A percentile compares a stretch with the other conserved stretches of the same genome.
These are phyloP conservation scores for Polyommatus icarus DNA, from an alignment of 2,888 invertebrate genomes.

Conservation along the genomic window DNA sequence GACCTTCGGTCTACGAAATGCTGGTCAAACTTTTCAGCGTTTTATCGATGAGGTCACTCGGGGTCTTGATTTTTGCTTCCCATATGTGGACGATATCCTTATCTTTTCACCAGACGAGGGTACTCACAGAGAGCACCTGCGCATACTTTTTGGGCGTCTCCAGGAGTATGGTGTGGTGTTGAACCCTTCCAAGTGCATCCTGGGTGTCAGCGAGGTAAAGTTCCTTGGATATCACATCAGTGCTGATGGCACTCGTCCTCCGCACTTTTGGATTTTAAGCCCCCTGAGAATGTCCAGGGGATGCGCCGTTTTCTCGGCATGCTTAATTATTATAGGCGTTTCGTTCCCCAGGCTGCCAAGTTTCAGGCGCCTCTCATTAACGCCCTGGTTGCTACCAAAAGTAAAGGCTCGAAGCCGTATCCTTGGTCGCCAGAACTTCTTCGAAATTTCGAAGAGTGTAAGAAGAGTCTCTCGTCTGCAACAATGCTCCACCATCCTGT, in stretches of 20 bases:
- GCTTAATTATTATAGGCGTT: slow-evolving; percentile 43
- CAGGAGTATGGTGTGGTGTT: slow-evolving; percentile 38
- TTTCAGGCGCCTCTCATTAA: no score
- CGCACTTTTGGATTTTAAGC: neutral
- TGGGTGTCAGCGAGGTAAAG: slow-evolving; percentile 35
- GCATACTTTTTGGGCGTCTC: slow-evolving; percentile 33
- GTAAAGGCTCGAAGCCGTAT: no score
- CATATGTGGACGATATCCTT: slow-evolving; percentile 37
- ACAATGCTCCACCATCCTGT: no score
- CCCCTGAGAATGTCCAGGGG: slow-evolving; percentile 37
- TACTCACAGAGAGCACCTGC: slow-evolving; percentile 35
- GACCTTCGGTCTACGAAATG: neutral
- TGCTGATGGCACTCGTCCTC: slow-evolving; percentile 34
- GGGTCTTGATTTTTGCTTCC: slow-evolving; percentile 38
- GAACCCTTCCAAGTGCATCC: slow-evolving; percentile 38
- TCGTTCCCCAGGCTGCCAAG: slow-evolving; percentile 38
- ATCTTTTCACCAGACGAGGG: slow-evolving; percentile 33
- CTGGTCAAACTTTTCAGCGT: neutral
- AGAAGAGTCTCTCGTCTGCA: no score
- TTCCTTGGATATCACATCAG: slow-evolving; percentile 38
- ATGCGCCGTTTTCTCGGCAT: slow-evolving; percentile 42
- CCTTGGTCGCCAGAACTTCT: no score
- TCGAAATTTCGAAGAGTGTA: no score
- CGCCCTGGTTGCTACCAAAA: no score
- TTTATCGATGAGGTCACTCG: slow-evolving; percentile 34